Evolutionary conservation across 1,140 invertebrate genomes (phyloP).

Genomic region (Heliconius nattereri): DNA sequence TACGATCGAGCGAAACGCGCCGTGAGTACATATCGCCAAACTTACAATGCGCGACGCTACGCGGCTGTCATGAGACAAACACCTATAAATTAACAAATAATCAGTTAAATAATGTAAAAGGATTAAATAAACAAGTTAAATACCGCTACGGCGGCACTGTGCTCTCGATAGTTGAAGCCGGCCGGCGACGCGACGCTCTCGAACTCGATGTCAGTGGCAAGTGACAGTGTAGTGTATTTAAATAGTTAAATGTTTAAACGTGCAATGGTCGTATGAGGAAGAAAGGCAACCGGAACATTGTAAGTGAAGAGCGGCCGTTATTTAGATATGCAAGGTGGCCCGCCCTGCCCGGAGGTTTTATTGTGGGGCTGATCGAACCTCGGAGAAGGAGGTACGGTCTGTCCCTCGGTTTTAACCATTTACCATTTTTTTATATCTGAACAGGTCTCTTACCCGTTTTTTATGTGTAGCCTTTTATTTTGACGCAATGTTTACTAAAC

Average conservation of each 20-base stretch:
- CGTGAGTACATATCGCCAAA: constrained; percentile 54
- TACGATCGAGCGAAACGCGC: constrained; percentile 70
- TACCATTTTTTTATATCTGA: constrained; percentile 60
- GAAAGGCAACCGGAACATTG: constrained; percentile 77
- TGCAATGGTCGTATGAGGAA: constrained; percentile 80
- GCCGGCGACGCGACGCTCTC: constrained; percentile 67
- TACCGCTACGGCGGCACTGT: constrained; percentile 50
- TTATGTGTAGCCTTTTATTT: constrained; percentile 65
- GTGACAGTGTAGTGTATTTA: constrained; percentile 75
- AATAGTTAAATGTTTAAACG: constrained; percentile 79
- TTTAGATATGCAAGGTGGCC: constrained; percentile 72
- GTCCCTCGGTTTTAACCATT: constrained; percentile 61
- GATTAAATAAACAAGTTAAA: constrained; percentile 48
- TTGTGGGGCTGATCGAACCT: constrained; percentile 68
- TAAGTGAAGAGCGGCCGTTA: constrained; percentile 72
- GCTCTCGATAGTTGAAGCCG: constrained; percentile 51
- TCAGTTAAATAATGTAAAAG: constrained; percentile 79
- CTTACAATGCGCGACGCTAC: constrained; percentile 65
- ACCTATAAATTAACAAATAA: constrained; percentile 56
- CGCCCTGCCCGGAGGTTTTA: constrained; percentile 64
- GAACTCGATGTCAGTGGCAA: constrained; percentile 72
- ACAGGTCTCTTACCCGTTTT: constrained; percentile 75
- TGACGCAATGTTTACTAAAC: constrained; percentile 65
- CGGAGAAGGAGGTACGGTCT: constrained; percentile 76
- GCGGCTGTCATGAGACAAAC: constrained; percentile 67